Base-by-base conservation (phyloP, 23 tunicate genomes). In the Trididemnum clinides region DNA sequence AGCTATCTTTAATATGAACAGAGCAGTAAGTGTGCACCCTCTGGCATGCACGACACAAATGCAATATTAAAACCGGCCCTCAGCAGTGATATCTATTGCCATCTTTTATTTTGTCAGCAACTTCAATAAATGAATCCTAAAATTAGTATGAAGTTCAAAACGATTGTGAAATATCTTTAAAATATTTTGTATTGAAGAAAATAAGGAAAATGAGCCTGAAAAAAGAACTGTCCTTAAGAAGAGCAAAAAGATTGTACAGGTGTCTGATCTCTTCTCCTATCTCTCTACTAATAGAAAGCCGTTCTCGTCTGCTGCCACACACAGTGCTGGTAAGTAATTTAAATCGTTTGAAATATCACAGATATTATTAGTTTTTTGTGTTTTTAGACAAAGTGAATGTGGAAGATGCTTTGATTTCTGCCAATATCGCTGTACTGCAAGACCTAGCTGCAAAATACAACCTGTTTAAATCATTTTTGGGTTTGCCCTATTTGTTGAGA, bases 401-500 rank as follows among this genome's bases (percentile, higher is more conserved):
- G 4, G 83, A 51, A 51, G 83, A 51, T 2, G 7, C 12, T 1
- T 15, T 78, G 22, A 6, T 51, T 51, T 23, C 83, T 27, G 39
- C 44, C 22, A 89, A 89, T 33, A 29, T 84, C 0, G 72, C 33
- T 4, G 34, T 51, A 7, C 50, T 84, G 2, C 73, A 82, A 34
- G 58, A 77, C 1, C 85, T 89, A 1, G 57, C 88, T 10, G 33
- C 31, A n/a, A 66, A 62, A 1, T 57, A 84, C 33, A 33, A 37
- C 0, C 39, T 89, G 25, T 39, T 57, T 39, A 76, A 77, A 49
- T 44, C 87, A 19, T 89, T 54, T 33, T 50, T 65, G 44, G 72
- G 36, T 50, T 70, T 89, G 51, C 88, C 87, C 20, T 89, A 84
- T 32, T 63, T 89, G 79, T 64, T 82, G 73, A 49, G 88, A 49